Conservation (phyloP, 2,888 invertebrate species). For the Eurytoma californica region DNA sequence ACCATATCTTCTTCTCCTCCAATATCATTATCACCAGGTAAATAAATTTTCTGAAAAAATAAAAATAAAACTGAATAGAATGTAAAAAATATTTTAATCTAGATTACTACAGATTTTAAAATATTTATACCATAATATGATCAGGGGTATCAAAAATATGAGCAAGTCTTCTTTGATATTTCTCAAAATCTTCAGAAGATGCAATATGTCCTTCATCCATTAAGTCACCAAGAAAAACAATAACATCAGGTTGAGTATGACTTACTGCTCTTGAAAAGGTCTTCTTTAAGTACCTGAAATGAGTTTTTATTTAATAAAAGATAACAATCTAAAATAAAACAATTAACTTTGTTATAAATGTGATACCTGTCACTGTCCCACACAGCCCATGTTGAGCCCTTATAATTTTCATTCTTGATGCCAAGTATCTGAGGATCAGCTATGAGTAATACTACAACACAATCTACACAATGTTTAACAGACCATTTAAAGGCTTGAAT, state of each 20-base stretch:
- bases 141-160: slow-evolving; percentile 78
- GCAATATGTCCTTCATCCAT: slow-evolving; percentile 95
- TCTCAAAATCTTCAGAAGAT: slow-evolving; percentile 81
- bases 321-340: background rate
- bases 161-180: slow-evolving; percentile 85
- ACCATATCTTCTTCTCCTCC: slow-evolving; percentile 92
- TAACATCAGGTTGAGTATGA: slow-evolving; percentile 86
- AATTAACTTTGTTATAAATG: background rate
- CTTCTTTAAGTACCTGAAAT: slow-evolving; percentile 83
- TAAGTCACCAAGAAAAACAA: slow-evolving; percentile 94
- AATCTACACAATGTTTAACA: slow-evolving; percentile 74
- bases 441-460: slow-evolving; percentile 83
- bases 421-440: slow-evolving; percentile 97
- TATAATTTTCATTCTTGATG: slow-evolving; percentile 82
- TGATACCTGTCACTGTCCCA: slow-evolving; percentile 92
- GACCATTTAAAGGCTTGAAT: slow-evolving; percentile 77
- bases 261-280: slow-evolving; percentile 85
- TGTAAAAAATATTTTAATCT: background rate
- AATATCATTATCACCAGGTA: slow-evolving; percentile 98
- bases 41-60: slow-evolving; percentile 83
- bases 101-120: slow-evolving; percentile 10
- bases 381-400: slow-evolving; percentile 83
- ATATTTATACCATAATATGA: slow-evolving; percentile 66
- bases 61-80: slow-evolving; percentile 1
- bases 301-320: background rate